Conservation (phyloP, 1,140 invertebrate species). For the Eriosoma lanigerum region DNA sequence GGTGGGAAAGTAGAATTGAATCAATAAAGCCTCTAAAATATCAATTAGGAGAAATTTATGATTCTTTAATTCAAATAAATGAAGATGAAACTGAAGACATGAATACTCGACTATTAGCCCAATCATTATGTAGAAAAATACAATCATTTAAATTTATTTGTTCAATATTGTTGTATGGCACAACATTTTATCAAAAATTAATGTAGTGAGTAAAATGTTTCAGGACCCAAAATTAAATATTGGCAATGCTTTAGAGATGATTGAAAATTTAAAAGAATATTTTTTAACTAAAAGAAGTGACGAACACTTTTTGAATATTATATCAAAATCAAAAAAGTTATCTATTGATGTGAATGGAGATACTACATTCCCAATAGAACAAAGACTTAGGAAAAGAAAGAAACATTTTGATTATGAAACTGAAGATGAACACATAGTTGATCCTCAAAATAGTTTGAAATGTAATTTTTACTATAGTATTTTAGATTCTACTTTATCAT, state of each 20-base stretch:
- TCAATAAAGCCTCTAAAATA: neutral
- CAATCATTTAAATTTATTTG: conserved; percentile 19
- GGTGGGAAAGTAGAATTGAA: neutral
- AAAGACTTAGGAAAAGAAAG: too few species aligned
- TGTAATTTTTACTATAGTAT: too few species aligned
- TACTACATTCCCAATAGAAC: too few species aligned
- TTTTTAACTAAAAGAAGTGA: neutral
- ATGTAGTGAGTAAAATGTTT: neutral
- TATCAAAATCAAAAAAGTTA: neutral
- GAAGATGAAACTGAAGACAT: neutral
- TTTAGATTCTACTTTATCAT: too few species aligned
- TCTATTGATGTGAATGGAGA: neutral
- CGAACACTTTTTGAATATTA: neutral
- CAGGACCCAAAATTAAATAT: neutral
- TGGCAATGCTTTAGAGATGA: too few species aligned
- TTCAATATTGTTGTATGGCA: neutral
- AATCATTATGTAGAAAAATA: neutral
- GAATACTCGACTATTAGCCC: neutral
- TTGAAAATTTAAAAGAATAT: too few species aligned
- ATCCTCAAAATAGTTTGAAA: neutral
- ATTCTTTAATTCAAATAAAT: conserved; percentile 13
- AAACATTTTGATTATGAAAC: neutral
- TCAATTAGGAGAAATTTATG: neutral
- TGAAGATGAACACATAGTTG: neutral
- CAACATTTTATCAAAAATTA: conserved; percentile 18